phyloP scores from a whole-genome alignment of 1,140 invertebrate genomes.

The Archegozetes longisetosus region DNA sequence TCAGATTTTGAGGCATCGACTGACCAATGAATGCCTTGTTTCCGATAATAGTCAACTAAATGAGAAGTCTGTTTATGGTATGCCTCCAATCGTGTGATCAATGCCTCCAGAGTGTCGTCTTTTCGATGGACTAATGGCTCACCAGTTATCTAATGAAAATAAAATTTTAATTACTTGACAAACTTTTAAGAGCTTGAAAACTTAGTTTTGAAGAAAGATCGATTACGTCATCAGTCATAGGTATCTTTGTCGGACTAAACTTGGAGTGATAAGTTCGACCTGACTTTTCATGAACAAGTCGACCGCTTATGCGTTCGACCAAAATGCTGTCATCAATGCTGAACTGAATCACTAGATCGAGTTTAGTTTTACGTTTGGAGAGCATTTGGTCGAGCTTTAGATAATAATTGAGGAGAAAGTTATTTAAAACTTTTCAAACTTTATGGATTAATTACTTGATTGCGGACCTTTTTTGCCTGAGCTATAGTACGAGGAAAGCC shows the following conservation, averaged over 20 bases:
- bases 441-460: not conserved
- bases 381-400: constrained; percentile 59
- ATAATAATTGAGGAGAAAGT: not conserved
- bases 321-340: constrained; percentile 74
- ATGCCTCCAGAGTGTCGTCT: constrained; percentile 75
- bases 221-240: constrained; percentile 74
- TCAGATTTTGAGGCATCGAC: constrained; percentile 32
- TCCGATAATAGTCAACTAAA: constrained; percentile 67
- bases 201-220: not conserved
- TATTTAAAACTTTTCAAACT: not conserved
- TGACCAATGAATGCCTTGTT: constrained; percentile 30
- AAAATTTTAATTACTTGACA: not conserved
- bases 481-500: constrained; percentile 89
- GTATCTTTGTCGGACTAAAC: constrained; percentile 77
- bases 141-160: constrained; percentile 47
- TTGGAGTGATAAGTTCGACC: constrained; percentile 92
- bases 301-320: constrained; percentile 76
- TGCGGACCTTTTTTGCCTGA: constrained; percentile 66
- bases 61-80: constrained; percentile 81
- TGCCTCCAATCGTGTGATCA: constrained; percentile 64
- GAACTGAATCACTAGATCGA: constrained; percentile 91
- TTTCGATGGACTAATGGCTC: constrained; percentile 67
- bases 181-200: not conserved
- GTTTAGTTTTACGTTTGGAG: constrained; percentile 52
- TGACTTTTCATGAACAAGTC: constrained; percentile 71